A percentile compares a stretch with the other conserved stretches of the same genome.
phyloP scores from a whole-genome alignment of 2,888 invertebrate species.

The Amblyteles armatorius region DNA sequence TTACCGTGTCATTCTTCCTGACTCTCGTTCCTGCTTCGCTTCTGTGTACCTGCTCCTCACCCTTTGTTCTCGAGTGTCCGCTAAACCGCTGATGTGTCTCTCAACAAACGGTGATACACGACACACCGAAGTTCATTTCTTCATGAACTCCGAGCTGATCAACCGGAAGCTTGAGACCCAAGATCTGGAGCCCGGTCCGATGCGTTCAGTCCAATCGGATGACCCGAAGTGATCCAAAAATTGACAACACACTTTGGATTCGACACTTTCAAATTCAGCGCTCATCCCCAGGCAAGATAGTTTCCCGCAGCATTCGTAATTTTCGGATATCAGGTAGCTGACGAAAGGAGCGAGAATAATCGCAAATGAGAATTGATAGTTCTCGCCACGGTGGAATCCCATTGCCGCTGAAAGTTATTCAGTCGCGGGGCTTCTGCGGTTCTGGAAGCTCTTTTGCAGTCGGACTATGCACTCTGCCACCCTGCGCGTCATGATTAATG shows the following conservation, averaged over 20 bases:
- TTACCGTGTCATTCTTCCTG: slow-evolving; percentile 43
- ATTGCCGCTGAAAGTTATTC: slow-evolving; percentile 25
- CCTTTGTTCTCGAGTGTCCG: slow-evolving; percentile 35
- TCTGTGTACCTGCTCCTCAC: slow-evolving; percentile 27
- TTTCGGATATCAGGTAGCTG: background rate
- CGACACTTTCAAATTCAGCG: background rate
- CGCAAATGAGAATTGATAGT: slow-evolving; percentile 64
- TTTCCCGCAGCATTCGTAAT: background rate
- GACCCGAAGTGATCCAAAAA: background rate
- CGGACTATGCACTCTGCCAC: background rate
- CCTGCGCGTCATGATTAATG: slow-evolving; percentile 54
- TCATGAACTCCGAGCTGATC: background rate
- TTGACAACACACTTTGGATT: background rate
- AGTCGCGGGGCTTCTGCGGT: slow-evolving; percentile 1
- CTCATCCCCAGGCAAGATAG: background rate
- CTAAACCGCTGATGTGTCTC: slow-evolving; percentile 19
- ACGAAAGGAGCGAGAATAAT: slow-evolving; percentile 62
- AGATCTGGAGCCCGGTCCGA: background rate
- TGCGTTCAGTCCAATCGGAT: background rate
- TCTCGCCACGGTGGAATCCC: slow-evolving; percentile 29
- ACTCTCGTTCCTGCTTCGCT: slow-evolving; percentile 29
- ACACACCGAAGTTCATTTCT: background rate
- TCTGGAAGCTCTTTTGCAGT: background rate
- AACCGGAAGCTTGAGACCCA: background rate
- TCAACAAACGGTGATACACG: slow-evolving; percentile 6